A percentile compares a stretch with the other conserved stretches of the same genome.
Conservation (phyloP, 2,113 vertebrate genomes). For the Pungitius pungitius region DNA sequence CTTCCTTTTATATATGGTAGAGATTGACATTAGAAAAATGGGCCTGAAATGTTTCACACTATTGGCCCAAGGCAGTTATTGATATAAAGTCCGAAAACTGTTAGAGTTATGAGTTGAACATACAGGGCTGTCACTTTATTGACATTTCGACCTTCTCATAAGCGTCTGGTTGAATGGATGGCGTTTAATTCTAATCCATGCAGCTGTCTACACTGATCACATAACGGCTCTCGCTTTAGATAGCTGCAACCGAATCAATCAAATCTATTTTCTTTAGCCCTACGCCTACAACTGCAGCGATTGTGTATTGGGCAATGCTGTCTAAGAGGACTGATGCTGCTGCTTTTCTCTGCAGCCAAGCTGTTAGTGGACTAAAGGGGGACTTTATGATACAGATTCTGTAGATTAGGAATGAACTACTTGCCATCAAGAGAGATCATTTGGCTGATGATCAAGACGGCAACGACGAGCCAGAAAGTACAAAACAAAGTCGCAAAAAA, state of each 20-base stretch:
- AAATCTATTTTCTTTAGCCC: not conserved
- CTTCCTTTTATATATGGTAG: not conserved
- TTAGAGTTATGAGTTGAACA: not conserved
- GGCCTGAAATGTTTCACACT: not conserved
- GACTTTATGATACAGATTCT: not conserved
- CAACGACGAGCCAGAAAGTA: not conserved
- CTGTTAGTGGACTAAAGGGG: not conserved
- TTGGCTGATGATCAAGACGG: not conserved
- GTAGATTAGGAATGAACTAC: not conserved
- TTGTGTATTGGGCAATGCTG: conserved; percentile 1
- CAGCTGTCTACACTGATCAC: not conserved
- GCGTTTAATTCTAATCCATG: not conserved
- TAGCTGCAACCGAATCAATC: not conserved
- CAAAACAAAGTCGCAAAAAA: not conserved
- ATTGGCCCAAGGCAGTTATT: not conserved
- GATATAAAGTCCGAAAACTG: not conserved
- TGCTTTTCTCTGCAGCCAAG: not conserved
- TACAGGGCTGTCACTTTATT: not conserved
- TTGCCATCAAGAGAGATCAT: not conserved
- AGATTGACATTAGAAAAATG: not conserved
- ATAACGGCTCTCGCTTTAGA: not conserved
- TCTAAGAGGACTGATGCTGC: not conserved
- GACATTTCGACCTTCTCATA: not conserved
- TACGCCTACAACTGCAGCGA: not conserved
- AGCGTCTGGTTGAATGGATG: not conserved